These are phyloP conservation scores for Asbolus verrucosus DNA, from an alignment of 1,140 invertebrate genomes.

Conservation along the genomic window DNA sequence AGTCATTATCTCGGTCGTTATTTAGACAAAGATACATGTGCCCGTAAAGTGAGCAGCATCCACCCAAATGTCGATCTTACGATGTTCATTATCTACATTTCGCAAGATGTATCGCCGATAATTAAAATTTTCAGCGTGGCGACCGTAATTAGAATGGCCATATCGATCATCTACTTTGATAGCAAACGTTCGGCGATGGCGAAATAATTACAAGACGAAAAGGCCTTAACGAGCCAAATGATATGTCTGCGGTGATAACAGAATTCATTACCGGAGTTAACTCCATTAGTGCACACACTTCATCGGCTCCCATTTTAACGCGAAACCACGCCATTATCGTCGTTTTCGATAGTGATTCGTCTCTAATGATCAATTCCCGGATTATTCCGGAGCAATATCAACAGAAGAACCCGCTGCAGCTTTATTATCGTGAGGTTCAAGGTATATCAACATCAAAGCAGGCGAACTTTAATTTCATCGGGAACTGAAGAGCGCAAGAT, in stretches of 20 bases:
- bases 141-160: neutral
- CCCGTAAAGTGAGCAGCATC: too few species aligned
- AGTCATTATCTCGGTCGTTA: too few species aligned
- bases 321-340: neutral
- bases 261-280: slow-evolving; percentile 39
- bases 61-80: too few species aligned
- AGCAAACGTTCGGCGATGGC: slow-evolving; percentile 6
- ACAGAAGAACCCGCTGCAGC: too few species aligned
- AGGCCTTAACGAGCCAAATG: slow-evolving; percentile 32
- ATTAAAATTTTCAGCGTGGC: neutral
- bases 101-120: neutral
- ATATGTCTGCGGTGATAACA: slow-evolving; percentile 39
- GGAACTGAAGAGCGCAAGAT: too few species aligned
- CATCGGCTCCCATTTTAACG: slow-evolving; percentile 9
- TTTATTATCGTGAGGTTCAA: too few species aligned
- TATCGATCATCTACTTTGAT: slow-evolving; percentile 26
- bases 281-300: slow-evolving; percentile 31
- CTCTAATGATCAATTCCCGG: too few species aligned
- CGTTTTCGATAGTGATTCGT: neutral
- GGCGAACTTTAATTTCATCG: too few species aligned
- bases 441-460: too few species aligned
- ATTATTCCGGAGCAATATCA: too few species aligned
- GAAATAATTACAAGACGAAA: slow-evolving; percentile 33
- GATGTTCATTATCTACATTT: neutral
- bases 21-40: too few species aligned